These are phyloP conservation scores for Teleopsis dalmanni DNA, from an alignment of 1,140 invertebrate genomes.

Conservation along the genomic window DNA sequence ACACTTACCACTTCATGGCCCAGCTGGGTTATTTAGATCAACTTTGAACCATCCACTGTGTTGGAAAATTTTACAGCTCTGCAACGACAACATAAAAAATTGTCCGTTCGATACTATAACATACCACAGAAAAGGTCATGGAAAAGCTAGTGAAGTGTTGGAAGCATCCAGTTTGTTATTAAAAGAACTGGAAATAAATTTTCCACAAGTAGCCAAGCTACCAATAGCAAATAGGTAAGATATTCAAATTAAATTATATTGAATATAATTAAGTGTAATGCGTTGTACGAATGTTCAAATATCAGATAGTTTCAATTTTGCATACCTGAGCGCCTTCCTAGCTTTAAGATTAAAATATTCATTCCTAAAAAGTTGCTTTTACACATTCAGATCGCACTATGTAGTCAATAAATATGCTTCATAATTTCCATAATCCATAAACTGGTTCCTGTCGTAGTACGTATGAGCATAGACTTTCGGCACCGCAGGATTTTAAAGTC, in stretches of 20 bases:
- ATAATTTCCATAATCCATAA: too few relatives aligned
- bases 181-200: constrained; percentile 34
- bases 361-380: too few relatives aligned
- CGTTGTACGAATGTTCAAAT: too few relatives aligned
- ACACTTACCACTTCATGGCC: constrained; percentile 40
- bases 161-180: constrained; percentile 36
- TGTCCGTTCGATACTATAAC: constrained; percentile 46
- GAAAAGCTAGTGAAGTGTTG: constrained; percentile 35
- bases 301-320: too few relatives aligned
- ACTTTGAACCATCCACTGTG: constrained; percentile 43
- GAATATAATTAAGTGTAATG: too few relatives aligned
- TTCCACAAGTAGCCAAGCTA: constrained; percentile 35
- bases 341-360: too few relatives aligned
- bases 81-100: constrained; percentile 29
- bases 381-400: too few relatives aligned
- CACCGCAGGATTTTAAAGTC: too few relatives aligned
- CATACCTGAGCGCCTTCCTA: too few relatives aligned
- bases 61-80: constrained; percentile 44
- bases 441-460: too few relatives aligned
- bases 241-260: neutral
- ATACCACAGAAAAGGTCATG: constrained; percentile 48
- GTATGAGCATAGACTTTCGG: too few relatives aligned
- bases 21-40: constrained; percentile 47
- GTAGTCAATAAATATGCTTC: too few relatives aligned
- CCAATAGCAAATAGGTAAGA: constrained; percentile 46